phyloP scores from a whole-genome alignment of 2,888 invertebrate genomes.

The Phortica magna region DNA sequence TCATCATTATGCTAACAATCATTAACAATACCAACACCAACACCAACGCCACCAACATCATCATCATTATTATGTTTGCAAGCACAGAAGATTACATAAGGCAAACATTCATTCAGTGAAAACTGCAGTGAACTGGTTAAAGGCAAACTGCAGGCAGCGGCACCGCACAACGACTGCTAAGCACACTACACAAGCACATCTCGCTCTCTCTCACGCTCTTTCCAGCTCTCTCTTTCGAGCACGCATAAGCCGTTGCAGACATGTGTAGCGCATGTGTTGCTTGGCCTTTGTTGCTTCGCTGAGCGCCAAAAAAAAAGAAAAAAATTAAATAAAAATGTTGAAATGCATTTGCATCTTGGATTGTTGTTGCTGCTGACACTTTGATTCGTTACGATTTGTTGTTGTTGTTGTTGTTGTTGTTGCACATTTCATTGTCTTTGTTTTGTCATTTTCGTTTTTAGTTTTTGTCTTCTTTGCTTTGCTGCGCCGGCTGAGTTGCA shows the following conservation, averaged over 20 bases:
- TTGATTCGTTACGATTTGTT: not conserved
- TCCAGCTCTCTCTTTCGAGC: too few species aligned
- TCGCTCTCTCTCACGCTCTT: not conserved
- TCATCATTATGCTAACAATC: not conserved
- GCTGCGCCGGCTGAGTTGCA: slow-evolving; percentile 1
- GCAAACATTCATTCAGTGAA: slow-evolving; percentile 54
- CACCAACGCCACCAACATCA: slow-evolving; percentile 23
- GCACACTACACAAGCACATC: not conserved
- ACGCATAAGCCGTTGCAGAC: not conserved
- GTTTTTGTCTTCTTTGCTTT: not conserved
- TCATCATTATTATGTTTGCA: not conserved
- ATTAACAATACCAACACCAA: slow-evolving; percentile 22
- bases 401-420: not conserved
- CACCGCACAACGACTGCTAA: slow-evolving; percentile 38
- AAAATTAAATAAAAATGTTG: not conserved
- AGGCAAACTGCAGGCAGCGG: slow-evolving; percentile 21
- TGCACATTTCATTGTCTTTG: not conserved
- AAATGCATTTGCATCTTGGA: not conserved
- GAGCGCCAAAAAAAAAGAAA: not conserved
- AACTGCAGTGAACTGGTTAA: slow-evolving; percentile 50
- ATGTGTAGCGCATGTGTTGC: not conserved
- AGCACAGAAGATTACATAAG: slow-evolving; percentile 25
- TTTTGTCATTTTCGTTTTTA: not conserved
- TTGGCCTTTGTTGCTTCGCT: slow-evolving; percentile 4
- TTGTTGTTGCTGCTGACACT: not conserved